phyloP scores from a whole-genome alignment of 2,888 invertebrate genomes.

The Rhorus exstirpatorius region DNA sequence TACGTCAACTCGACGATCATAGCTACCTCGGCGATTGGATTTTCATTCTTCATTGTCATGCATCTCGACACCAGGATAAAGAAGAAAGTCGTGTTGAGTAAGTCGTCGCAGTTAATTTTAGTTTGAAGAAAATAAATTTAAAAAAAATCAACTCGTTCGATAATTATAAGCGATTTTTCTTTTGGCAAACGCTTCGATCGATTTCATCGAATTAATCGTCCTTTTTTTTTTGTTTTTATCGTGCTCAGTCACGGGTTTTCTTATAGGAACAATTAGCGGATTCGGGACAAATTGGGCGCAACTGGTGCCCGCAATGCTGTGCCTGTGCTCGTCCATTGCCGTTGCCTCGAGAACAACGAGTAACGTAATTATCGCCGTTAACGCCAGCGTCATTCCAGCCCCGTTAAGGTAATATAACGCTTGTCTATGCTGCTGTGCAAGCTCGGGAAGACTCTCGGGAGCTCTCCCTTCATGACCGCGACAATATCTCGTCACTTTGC shows the following conservation, averaged over 20 bases:
- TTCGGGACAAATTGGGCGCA: conserved; percentile 83
- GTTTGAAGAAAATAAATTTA: not conserved
- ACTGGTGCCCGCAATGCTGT: conserved; percentile 81
- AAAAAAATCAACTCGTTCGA: not conserved
- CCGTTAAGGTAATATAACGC: conserved; percentile 80
- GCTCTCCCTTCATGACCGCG: not conserved
- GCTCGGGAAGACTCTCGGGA: conserved; percentile 1
- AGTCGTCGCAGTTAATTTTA: conserved; percentile 68
- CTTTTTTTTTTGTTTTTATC: conserved; percentile 9
- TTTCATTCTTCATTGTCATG: conserved; percentile 78
- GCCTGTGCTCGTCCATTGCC: conserved; percentile 79
- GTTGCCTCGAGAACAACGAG: conserved; percentile 81
- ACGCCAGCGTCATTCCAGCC: conserved; percentile 81
- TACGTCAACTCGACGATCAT: conserved; percentile 83
- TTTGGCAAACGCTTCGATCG: too few relatives aligned
- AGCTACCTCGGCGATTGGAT: conserved; percentile 79
- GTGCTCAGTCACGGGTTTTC: conserved; percentile 76
- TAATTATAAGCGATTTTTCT: too few relatives aligned
- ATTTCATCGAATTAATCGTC: not conserved
- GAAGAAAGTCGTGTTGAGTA: conserved; percentile 78
- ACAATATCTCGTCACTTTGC: conserved; percentile 8
- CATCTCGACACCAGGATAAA: conserved; percentile 73
- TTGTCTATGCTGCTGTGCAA: conserved; percentile 18
- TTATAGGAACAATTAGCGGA: conserved; percentile 79
- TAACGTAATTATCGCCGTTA: conserved; percentile 81